phyloP scores from a whole-genome alignment of 2,113 vertebrate species.

The Oncorhynchus clarkii region DNA sequence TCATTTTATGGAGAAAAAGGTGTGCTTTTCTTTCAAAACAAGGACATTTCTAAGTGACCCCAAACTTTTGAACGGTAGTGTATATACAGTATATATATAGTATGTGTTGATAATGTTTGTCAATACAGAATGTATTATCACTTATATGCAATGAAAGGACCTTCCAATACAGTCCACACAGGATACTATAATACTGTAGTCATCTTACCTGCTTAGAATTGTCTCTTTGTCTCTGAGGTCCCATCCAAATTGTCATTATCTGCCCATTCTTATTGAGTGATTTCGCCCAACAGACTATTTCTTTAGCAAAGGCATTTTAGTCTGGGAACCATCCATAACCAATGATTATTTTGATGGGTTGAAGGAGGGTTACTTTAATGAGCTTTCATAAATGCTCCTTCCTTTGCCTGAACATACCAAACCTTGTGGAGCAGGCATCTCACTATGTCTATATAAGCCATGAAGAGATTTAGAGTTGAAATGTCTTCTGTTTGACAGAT shows the following conservation, averaged over 20 bases:
- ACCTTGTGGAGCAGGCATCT: background rate
- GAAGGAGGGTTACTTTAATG: constrained; percentile 13
- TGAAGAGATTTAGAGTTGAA: background rate
- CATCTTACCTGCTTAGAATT: too few species aligned
- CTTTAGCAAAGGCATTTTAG: constrained; percentile 1
- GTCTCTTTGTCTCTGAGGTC: too few species aligned
- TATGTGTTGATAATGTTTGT: too few species aligned
- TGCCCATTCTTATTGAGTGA: background rate
- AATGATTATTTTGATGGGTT: constrained; percentile 13
- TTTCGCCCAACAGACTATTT: background rate
- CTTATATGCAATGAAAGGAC: too few species aligned
- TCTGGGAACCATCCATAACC: constrained; percentile 7
- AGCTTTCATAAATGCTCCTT: constrained; percentile 13
- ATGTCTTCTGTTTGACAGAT: background rate
- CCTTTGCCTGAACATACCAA: constrained; percentile 2
- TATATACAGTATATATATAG: too few species aligned
- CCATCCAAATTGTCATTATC: background rate
- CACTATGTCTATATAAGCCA: constrained; percentile 13
- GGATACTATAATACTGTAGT: too few species aligned
- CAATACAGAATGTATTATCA: too few species aligned
- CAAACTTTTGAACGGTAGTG: too few species aligned
- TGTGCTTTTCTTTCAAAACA: too few species aligned
- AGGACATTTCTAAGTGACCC: too few species aligned
- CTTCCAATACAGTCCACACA: too few species aligned
- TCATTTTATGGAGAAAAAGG: too few species aligned